Base-by-base conservation (phyloP, 2,113 vertebrate genomes). In the Xenus cinereus region DNA sequence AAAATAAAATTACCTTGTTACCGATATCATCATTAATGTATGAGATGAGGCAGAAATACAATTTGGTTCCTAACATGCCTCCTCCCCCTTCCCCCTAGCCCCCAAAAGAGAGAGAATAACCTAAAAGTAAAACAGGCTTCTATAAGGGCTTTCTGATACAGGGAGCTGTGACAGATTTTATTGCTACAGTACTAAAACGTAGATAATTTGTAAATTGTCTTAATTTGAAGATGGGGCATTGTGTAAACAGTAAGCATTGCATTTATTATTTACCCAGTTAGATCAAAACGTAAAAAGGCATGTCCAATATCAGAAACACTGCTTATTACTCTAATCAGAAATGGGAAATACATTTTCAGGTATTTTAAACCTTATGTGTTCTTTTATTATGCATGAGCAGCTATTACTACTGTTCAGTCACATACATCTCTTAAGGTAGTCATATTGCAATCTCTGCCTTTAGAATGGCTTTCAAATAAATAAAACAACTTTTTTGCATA, bases 1-100 rank as follows among this genome's bases (percentile, higher is more conserved):
- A 87, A 97, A 95, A 95, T 86, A 94, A 95, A 97, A 97, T 94
- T 96, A 89, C 57, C 71, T 88, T 97, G 83, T 96, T 84, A 56
- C 68, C 62, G 43, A 90, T 87, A 75, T 69, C 63, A 91, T 98
- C 97, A 95, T 93, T 94, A 91, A 95, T 94, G 92, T 94, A 96
- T 84, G 89, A 94, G 89, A 84, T 80, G 91, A 89, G 62, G 89
- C 89, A 92, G 91, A 95, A 97, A 94, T 76, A 85, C 41, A 90
- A 21, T 71, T 68, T 93, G 30, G 15, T 80, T 89, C 77, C 51
- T 51, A 64, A 74, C 13, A 59, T 17, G 30, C 59, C 43, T 78
- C 72, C 48, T 75, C 26, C 60, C 26, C n/a, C 33, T 85, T 27
- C 24, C 19, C 2, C 5, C 6, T 2, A 6, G 0, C 4, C 4